These are phyloP conservation scores for Leptinotarsa defecta DNA, from an alignment of 1,140 invertebrate genomes.

Conservation along the genomic window DNA sequence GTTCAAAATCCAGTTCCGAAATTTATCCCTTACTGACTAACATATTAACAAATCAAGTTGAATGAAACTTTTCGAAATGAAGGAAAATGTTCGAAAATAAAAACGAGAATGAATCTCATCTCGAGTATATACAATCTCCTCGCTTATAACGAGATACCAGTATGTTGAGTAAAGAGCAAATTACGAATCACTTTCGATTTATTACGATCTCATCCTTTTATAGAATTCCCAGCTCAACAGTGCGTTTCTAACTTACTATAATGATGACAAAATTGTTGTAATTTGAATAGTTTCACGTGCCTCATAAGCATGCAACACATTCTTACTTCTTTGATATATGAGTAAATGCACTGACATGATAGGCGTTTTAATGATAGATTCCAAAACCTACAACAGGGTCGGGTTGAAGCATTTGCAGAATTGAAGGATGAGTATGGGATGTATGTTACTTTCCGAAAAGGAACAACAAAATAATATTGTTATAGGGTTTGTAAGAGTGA, in stretches of 20 bases:
- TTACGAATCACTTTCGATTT: conserved; percentile 5
- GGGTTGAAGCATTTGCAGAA: no score
- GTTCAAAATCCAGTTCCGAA: no score
- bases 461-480: no score
- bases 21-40: no score
- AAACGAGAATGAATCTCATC: no score
- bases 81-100: no score
- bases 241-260: conserved; percentile 6
- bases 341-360: background rate
- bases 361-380: background rate
- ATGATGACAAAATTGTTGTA: conserved; percentile 8
- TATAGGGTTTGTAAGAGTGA: no score
- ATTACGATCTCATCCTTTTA: conserved; percentile 8
- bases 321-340: background rate
- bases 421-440: no score
- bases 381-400: background rate
- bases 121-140: background rate
- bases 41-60: no score
- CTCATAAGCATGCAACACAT: conserved; percentile 8
- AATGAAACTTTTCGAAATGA: no score
- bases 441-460: no score
- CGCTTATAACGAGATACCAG: background rate
- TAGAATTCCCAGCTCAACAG: background rate
- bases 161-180: conserved; percentile 1
- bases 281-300: conserved; percentile 8